Conservation (phyloP, 2,888 invertebrate genomes). For the Resseliella maxima region DNA sequence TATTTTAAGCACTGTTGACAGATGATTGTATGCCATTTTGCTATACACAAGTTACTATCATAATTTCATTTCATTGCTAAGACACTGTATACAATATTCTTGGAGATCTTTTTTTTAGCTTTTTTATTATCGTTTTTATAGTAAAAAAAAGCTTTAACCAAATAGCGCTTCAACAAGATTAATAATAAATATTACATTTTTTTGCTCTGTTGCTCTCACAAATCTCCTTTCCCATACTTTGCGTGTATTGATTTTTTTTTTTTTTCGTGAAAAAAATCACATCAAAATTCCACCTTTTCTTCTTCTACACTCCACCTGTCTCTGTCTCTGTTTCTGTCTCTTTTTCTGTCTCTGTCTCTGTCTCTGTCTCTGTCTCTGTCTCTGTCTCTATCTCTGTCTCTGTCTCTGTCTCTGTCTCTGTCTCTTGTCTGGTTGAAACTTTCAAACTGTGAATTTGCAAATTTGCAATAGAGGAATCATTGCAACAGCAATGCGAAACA, state of each 20-base stretch:
- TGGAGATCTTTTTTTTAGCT: not conserved
- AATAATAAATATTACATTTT: constrained; percentile 51
- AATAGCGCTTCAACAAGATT: constrained; percentile 29
- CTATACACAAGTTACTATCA: too few species aligned
- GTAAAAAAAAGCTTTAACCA: constrained; percentile 3
- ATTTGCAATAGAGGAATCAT: not conserved
- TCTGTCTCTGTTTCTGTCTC: too few species aligned
- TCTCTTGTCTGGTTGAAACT: constrained; percentile 4
- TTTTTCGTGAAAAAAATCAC: too few species aligned
- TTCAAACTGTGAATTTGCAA: not conserved
- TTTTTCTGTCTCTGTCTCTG: not conserved
- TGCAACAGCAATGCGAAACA: constrained; percentile 26
- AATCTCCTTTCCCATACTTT: not conserved
- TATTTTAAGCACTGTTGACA: too few species aligned
- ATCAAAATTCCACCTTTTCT: too few species aligned
- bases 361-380: not conserved
- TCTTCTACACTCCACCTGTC: too few species aligned
- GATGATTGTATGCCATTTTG: too few species aligned
- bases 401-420: not conserved
- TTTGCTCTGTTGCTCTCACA: not conserved
- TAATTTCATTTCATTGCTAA: too few species aligned
- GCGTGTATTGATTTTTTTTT: not conserved
- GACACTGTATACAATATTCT: too few species aligned
- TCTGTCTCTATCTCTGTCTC: not conserved
- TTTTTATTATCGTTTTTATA: not conserved